Evolutionary conservation across 2,113 vertebrate species (phyloP).

Genomic region (Larimichthys crocea): DNA sequence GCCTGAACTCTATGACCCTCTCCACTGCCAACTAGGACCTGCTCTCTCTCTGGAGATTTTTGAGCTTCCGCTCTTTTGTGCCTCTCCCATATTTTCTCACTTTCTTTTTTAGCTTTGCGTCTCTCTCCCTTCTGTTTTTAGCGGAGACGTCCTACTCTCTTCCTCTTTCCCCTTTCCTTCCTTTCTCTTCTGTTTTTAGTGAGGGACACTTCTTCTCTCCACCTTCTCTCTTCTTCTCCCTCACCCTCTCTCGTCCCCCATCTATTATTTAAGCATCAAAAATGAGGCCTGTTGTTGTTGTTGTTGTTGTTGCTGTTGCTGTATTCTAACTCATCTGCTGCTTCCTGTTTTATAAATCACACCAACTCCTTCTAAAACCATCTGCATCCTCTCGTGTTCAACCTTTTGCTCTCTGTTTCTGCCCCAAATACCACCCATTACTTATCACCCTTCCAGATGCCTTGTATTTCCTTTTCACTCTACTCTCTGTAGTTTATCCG

Average conservation of each 20-base stretch:
- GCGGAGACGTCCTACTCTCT: constrained; percentile 6
- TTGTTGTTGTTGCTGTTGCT: constrained; percentile 52
- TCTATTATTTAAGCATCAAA: constrained; percentile 78
- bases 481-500: neutral
- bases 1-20: constrained; percentile 45
- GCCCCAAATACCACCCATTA: neutral
- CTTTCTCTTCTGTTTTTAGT: constrained; percentile 38
- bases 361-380: constrained; percentile 40
- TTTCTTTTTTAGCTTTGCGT: neutral
- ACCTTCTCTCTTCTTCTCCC: constrained; percentile 26
- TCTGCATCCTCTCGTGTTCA: constrained; percentile 43
- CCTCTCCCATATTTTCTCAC: neutral
- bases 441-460: constrained; percentile 13
- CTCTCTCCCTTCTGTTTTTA: constrained; percentile 12
- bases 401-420: constrained; percentile 27
- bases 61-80: neutral
- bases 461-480: neutral
- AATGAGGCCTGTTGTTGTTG: constrained; percentile 69
- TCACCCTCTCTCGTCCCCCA: constrained; percentile 40
- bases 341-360: constrained; percentile 60
- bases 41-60: constrained; percentile 13
- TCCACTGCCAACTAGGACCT: constrained; percentile 25
- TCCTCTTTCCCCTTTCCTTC: constrained; percentile 27
- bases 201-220: constrained; percentile 3
- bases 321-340: constrained; percentile 47